phyloP scores from a whole-genome alignment of 2,888 invertebrate genomes.

The Netelia melanura region DNA sequence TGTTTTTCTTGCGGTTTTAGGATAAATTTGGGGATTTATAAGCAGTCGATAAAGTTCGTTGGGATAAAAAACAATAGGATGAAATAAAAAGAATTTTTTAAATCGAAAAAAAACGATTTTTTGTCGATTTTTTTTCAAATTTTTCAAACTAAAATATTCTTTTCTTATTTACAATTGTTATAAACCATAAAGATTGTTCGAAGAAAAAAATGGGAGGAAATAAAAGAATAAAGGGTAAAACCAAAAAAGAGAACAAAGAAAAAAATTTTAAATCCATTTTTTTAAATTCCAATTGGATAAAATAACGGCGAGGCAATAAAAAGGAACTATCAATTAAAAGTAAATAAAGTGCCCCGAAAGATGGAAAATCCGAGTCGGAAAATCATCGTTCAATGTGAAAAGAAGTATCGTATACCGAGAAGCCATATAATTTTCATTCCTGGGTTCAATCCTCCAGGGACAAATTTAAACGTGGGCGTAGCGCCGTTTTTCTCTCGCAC shows the following conservation, averaged over 20 bases:
- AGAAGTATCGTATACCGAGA: background rate
- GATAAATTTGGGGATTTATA: too few species aligned
- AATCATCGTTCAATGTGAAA: background rate
- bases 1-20: background rate
- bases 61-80: too few species aligned
- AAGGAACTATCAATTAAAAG: slow-evolving; percentile 9
- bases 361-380: slow-evolving; percentile 11
- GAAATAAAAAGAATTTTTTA: too few species aligned
- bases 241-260: background rate
- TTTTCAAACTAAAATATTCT: background rate
- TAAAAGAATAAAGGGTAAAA: background rate
- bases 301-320: background rate
- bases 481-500: background rate
- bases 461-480: slow-evolving; percentile 52
- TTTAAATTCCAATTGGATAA: background rate
- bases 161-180: too few species aligned
- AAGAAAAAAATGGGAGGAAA: too few species aligned
- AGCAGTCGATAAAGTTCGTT: too few species aligned
- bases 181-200: too few species aligned
- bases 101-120: too few species aligned
- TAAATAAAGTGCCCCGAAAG: background rate
- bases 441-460: slow-evolving; percentile 10
- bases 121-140: background rate
- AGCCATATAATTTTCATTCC: slow-evolving; percentile 56
- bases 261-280: too few species aligned